Conservation (phyloP, 2,888 invertebrate species). For the Cataglyphis albicans region DNA sequence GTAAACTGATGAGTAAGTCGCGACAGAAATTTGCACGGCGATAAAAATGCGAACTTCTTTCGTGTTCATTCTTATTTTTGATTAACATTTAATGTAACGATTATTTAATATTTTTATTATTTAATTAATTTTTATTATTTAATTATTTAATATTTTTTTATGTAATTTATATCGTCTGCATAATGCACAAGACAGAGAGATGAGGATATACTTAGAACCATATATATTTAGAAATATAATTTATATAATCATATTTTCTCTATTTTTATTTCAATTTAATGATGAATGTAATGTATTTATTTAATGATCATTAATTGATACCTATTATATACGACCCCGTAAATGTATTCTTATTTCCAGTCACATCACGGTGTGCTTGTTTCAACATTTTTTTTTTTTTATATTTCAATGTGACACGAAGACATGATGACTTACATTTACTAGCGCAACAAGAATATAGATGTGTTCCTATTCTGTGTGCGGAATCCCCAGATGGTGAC, state of each 20-base stretch:
- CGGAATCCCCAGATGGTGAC: slow-evolving; percentile 7
- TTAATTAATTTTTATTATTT: no score
- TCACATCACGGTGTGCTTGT: neutral
- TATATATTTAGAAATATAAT: neutral
- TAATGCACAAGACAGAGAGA: neutral
- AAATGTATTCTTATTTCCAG: neutral
- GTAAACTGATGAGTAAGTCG: neutral
- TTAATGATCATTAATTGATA: neutral
- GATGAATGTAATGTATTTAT: neutral
- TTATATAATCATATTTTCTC: neutral
- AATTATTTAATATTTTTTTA: neutral
- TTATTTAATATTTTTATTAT: neutral
- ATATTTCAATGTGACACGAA: neutral
- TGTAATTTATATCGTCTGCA: neutral
- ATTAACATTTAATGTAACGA: neutral
- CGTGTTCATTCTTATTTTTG: neutral
- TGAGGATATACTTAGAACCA: neutral
- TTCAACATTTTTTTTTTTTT: neutral
- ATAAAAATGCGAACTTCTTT: neutral
- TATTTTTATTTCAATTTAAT: neutral
- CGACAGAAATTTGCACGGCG: no score
- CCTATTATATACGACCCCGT: neutral
- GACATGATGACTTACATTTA: slow-evolving; percentile 10
- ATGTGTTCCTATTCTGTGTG: neutral
- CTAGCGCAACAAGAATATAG: neutral